Percentiles rank a stretch among this genome's conserved stretches.
Conservation (phyloP, 2,113 vertebrate species). For the Myiagra hebetior region DNA sequence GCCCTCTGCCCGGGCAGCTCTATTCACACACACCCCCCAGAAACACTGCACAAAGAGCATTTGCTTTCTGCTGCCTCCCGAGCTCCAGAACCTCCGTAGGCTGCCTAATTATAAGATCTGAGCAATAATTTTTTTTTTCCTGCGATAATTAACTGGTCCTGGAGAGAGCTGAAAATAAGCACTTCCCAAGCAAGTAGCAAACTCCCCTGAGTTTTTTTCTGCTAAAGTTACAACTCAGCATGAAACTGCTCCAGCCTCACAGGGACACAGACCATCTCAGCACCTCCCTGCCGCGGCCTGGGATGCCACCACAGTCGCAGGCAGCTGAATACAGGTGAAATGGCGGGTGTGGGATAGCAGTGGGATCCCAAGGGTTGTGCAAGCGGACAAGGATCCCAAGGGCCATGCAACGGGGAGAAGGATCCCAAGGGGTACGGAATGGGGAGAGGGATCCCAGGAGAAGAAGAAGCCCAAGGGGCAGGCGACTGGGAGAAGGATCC, state of each 20-base stretch:
- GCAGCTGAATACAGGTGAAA: background rate
- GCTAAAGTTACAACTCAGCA: constrained; percentile 11
- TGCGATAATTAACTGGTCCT: constrained; percentile 47
- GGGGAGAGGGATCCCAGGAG: background rate
- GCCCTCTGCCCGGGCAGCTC: background rate
- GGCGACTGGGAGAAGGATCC: background rate
- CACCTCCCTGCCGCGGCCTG: background rate
- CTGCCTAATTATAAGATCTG: constrained; percentile 49
- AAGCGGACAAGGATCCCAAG: background rate
- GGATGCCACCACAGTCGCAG: background rate
- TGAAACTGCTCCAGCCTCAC: background rate
- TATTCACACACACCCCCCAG: background rate
- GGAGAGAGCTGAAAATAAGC: constrained; percentile 35
- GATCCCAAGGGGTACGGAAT: rapidly evolving
- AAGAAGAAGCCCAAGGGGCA: background rate
- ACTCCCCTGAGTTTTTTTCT: constrained; percentile 21
- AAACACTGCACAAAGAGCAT: background rate
- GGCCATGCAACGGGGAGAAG: background rate
- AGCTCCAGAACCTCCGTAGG: background rate
- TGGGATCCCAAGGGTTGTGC: background rate
- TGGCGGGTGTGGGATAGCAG: rapidly evolving
- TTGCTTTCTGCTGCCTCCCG: background rate
- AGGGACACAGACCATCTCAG: background rate
- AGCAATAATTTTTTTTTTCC: background rate
- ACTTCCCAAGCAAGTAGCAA: constrained; percentile 20